These are phyloP conservation scores for Aphelinus atriplicis DNA, from an alignment of 1,140 invertebrate species.

Conservation along the genomic window DNA sequence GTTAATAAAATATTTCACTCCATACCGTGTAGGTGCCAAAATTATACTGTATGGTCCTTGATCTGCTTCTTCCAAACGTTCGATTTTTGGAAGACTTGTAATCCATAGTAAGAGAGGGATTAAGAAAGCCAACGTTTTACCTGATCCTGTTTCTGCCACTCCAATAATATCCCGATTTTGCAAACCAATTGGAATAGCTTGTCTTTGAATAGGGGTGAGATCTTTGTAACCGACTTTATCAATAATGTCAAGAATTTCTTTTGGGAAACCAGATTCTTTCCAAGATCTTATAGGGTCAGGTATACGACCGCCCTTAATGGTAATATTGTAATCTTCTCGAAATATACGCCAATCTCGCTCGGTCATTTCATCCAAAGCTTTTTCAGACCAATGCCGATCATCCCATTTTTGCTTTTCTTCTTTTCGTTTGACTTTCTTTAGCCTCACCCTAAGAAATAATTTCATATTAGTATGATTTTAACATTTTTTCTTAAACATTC, in stretches of 20 bases:
- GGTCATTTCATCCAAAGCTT: conserved; percentile 94
- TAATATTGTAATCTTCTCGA: conserved; percentile 99
- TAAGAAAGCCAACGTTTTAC: conserved; percentile 98
- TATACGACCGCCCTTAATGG: conserved; percentile 97
- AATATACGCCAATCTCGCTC: conserved; percentile 99
- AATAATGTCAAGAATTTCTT: conserved; percentile 94
- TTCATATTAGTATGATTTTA: conserved; percentile 10
- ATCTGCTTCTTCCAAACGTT: conserved; percentile 89
- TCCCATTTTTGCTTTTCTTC: conserved; percentile 99
- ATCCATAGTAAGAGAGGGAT: conserved; percentile 99
- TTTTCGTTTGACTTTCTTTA: conserved; percentile 94
- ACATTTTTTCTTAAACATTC: not conserved
- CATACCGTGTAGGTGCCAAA: conserved; percentile 89
- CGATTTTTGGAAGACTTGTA: conserved; percentile 95
- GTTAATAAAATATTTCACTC: not conserved
- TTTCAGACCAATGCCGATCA: conserved; percentile 98
- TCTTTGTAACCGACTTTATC: conserved; percentile 97
- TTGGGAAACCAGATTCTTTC: conserved; percentile 93
- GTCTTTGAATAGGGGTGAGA: conserved; percentile 98
- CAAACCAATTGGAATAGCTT: conserved; percentile 98
- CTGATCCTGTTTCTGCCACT: conserved; percentile 98
- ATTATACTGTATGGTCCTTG: conserved; percentile 99
- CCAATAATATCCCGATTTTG: conserved; percentile 99
- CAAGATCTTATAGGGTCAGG: conserved; percentile 96
- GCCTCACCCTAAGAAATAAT: conserved; percentile 71